Evolutionary conservation across 2,888 invertebrate species (phyloP).

Genomic region (Opisthograptis luteolata): DNA sequence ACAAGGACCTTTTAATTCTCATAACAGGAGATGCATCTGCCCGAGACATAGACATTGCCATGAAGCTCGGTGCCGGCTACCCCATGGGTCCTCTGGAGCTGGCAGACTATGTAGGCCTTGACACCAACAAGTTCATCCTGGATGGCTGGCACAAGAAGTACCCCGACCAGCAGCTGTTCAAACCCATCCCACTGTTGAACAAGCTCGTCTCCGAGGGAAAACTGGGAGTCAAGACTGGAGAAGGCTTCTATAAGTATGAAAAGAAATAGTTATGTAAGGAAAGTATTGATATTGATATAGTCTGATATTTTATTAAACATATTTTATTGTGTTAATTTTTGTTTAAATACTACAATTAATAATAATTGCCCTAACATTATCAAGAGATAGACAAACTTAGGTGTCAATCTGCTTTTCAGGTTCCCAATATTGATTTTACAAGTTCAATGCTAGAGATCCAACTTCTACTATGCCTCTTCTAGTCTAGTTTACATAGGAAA

Average conservation of each 20-base stretch:
- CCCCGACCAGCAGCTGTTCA: conserved; percentile 45
- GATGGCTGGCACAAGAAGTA: conserved; percentile 91
- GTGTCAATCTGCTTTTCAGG: no score
- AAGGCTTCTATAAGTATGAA: conserved; percentile 92
- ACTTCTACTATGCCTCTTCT: no score
- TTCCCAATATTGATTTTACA: no score
- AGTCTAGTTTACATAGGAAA: no score
- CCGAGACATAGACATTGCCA: conserved; percentile 92
- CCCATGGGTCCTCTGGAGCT: conserved; percentile 96
- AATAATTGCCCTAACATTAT: no score
- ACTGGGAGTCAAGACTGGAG: conserved; percentile 90
- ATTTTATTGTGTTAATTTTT: conserved; percentile 9
- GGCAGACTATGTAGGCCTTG: conserved; percentile 93
- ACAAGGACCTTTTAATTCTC: conserved; percentile 23
- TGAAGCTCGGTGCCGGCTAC: conserved; percentile 94
- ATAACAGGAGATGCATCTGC: conserved; percentile 86
- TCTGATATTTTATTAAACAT: conserved; percentile 17
- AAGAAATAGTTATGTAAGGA: conserved; percentile 58
- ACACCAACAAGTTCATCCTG: conserved; percentile 90
- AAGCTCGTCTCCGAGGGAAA: conserved; percentile 91
- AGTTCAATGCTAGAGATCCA: no score
- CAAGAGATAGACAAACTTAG: no score
- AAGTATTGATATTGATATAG: conserved; percentile 9
- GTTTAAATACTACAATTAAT: not conserved
- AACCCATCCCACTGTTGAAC: conserved; percentile 72